A percentile compares a stretch with the other conserved stretches of the same genome.
phyloP scores from a whole-genome alignment of 1,140 invertebrate genomes.

The Archegozetes longisetosus region DNA sequence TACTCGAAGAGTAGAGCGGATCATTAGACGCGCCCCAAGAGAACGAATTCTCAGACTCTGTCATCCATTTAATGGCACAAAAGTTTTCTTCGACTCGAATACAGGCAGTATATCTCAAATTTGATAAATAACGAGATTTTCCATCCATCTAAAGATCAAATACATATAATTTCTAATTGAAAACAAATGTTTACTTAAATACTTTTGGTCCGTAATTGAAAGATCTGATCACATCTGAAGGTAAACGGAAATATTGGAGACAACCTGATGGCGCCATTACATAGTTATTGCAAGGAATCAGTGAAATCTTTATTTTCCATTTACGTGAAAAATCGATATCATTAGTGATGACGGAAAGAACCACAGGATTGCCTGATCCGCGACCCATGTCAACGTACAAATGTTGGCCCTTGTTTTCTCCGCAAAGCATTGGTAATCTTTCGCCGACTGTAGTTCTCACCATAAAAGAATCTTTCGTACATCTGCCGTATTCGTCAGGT shows the following conservation, averaged over 20 bases:
- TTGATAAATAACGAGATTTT: constrained; percentile 56
- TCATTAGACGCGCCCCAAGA: constrained; percentile 18
- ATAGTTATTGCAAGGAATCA: constrained; percentile 16
- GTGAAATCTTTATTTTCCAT: constrained; percentile 22
- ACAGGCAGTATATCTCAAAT: constrained; percentile 73
- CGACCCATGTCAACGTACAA: constrained; percentile 60
- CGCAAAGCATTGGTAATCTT: constrained; percentile 50
- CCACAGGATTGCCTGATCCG: constrained; percentile 42
- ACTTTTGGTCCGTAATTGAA: constrained; percentile 43
- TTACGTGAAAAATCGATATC: constrained; percentile 33
- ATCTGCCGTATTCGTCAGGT: constrained; percentile 51
- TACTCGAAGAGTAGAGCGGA: constrained; percentile 2
- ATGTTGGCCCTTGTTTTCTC: constrained; percentile 65
- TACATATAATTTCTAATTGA: neutral
- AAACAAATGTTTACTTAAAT: neutral
- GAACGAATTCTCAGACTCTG: constrained; percentile 21
- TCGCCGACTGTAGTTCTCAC: constrained; percentile 43
- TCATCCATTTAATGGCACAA: constrained; percentile 46
- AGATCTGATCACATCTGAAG: constrained; percentile 24
- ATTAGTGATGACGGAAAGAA: constrained; percentile 26
- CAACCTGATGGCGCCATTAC: constrained; percentile 22
- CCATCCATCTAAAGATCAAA: constrained; percentile 3
- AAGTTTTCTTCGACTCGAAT: constrained; percentile 67
- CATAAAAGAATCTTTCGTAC: constrained; percentile 49
- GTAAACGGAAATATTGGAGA: constrained; percentile 21